Conservation (phyloP, 2,888 invertebrate genomes). For the Oligia strigilis region DNA sequence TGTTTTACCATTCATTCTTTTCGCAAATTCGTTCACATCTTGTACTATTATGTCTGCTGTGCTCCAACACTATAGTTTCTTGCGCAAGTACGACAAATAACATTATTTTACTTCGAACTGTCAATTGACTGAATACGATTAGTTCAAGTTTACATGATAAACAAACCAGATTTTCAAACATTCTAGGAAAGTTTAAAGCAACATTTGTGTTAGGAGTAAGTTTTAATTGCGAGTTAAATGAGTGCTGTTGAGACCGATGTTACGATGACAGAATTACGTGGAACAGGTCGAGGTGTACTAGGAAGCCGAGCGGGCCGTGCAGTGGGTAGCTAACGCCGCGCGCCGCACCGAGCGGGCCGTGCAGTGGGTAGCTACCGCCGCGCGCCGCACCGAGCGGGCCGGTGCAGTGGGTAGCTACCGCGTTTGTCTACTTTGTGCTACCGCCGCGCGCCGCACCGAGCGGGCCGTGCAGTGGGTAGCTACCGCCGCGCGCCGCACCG, state of each 20-base stretch:
- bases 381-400: no score
- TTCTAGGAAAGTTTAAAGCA: no score
- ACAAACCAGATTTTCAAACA: background rate
- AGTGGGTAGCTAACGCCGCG: no score
- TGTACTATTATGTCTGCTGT: no score
- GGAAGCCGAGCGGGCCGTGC: no score
- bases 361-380: no score
- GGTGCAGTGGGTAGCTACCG: no score
- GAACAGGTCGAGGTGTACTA: background rate
- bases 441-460: no score
- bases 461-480: no score
- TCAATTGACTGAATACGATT: background rate
- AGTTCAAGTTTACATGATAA: background rate
- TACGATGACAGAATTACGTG: background rate
- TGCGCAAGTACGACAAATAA: background rate
- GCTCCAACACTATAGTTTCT: background rate
- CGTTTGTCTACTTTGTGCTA: no score
- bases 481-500: no score
- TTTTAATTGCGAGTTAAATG: slow-evolving; percentile 7
- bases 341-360: no score
- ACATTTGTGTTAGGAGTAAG: background rate
- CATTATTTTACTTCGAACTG: background rate
- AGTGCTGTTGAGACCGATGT: background rate
- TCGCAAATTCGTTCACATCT: background rate
- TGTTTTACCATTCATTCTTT: background rate